A percentile compares a stretch with the other conserved stretches of the same genome.
Conservation (phyloP, 2,797 vertebrate species). For the Centroberyx gerrardi region DNA sequence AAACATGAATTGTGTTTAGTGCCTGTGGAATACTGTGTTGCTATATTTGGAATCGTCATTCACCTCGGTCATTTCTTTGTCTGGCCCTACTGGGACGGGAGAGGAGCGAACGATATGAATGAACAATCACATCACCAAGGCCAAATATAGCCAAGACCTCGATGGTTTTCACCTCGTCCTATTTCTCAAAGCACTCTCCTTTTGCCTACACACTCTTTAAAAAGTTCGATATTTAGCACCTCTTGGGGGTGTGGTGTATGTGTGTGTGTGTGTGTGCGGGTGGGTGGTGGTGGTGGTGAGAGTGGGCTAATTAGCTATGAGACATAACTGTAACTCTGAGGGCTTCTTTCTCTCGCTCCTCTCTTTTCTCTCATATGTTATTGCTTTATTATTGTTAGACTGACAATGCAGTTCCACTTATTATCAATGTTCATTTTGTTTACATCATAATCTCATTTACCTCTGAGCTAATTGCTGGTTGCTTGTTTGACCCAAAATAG, state of each 20-base stretch:
- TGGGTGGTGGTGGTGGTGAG: background rate
- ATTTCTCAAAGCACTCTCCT: constrained; percentile 2
- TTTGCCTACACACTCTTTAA: background rate
- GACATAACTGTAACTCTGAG: background rate
- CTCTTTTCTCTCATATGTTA: background rate
- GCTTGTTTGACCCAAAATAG: background rate
- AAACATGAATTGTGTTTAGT: constrained; percentile 8
- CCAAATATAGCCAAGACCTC: constrained; percentile 19
- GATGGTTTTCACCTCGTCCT: constrained; percentile 12
- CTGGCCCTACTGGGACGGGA: background rate
- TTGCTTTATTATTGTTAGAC: background rate
- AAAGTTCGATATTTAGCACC: background rate
- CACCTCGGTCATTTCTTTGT: constrained; percentile 24
- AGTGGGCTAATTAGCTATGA: constrained; percentile 31
- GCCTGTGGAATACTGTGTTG: background rate
- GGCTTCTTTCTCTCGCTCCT: background rate
- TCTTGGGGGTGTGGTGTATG: background rate
- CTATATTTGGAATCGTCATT: constrained; percentile 30
- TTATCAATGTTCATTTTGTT: background rate
- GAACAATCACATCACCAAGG: constrained; percentile 13
- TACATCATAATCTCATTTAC: background rate
- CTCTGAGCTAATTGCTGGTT: no score
- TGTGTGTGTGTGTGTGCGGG: background rate
- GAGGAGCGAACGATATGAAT: background rate
- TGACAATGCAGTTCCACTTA: background rate